Conservation (phyloP, 2,888 invertebrate species). For the Pilophorus perplexus region DNA sequence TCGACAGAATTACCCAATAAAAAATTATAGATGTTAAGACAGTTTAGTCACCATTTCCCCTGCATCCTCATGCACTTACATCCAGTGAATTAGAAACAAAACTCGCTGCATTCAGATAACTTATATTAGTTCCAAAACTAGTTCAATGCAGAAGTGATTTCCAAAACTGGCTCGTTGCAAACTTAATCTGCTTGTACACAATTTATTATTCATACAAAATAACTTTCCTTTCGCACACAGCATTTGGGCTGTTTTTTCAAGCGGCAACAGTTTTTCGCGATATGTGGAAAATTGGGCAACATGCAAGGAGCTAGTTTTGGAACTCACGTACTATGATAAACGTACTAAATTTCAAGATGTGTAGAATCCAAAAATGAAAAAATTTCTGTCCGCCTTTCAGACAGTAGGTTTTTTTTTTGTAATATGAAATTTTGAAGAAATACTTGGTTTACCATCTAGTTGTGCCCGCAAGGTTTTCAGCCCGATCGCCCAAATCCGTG, state of each 20-base stretch:
- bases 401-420: too few relatives aligned
- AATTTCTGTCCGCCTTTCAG: too few relatives aligned
- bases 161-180: slow-evolving; percentile 5
- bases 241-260: slow-evolving; percentile 1
- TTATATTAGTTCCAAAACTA: background rate
- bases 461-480: too few relatives aligned
- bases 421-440: too few relatives aligned
- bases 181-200: slow-evolving; percentile 8
- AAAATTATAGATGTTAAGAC: background rate
- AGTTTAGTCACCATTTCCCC: background rate
- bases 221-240: background rate
- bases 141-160: background rate
- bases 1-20: background rate
- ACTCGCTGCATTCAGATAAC: slow-evolving; percentile 4
- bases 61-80: background rate
- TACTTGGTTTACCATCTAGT: too few relatives aligned
- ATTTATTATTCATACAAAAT: background rate
- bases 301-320: slow-evolving; percentile 1
- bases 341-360: too few relatives aligned
- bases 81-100: background rate
- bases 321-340: slow-evolving; percentile 5
- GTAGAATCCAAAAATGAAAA: too few relatives aligned
- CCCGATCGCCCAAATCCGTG: too few relatives aligned
- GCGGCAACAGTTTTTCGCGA: slow-evolving; percentile 4
- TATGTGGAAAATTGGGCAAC: background rate